A percentile compares a stretch with the other conserved stretches of the same genome.
These are phyloP conservation scores for Onchidella celtica DNA, from an alignment of 2,888 invertebrate species.

Conservation along the genomic window DNA sequence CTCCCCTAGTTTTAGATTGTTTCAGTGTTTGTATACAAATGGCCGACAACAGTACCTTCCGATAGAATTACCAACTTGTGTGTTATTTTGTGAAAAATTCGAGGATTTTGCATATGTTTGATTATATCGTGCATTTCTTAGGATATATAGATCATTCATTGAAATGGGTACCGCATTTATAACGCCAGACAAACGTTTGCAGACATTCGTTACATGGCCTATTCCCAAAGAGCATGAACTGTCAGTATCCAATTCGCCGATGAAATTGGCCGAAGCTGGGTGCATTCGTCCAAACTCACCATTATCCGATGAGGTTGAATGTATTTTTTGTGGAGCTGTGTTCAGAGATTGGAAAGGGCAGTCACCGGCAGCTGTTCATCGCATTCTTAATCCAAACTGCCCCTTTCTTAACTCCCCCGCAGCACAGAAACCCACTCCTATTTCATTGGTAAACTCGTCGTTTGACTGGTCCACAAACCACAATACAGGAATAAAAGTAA, in stretches of 20 bases:
- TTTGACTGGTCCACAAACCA: too few species aligned
- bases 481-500: not conserved
- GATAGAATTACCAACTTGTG: too few species aligned
- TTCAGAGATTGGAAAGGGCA: slow-evolving; percentile 45
- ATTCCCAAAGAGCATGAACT: slow-evolving; percentile 19
- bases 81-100: too few species aligned
- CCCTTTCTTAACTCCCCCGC: slow-evolving; percentile 27
- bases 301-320: slow-evolving; percentile 44
- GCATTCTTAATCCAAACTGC: slow-evolving; percentile 42
- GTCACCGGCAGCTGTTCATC: slow-evolving; percentile 50
- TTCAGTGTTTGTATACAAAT: not conserved
- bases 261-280: slow-evolving; percentile 49
- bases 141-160: too few species aligned
- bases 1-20: too few species aligned
- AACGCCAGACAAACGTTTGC: slow-evolving; percentile 31
- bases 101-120: too few species aligned
- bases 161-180: too few species aligned
- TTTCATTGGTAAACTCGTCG: too few species aligned
- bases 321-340: slow-evolving; percentile 41
- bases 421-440: not conserved
- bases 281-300: slow-evolving; percentile 22
- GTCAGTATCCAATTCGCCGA: slow-evolving; percentile 44
- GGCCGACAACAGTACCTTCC: not conserved
- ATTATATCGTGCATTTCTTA: too few species aligned
- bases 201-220: slow-evolving; percentile 32